Conservation (phyloP, 2,797 vertebrate species). For the Gallinago nigripennis region DNA sequence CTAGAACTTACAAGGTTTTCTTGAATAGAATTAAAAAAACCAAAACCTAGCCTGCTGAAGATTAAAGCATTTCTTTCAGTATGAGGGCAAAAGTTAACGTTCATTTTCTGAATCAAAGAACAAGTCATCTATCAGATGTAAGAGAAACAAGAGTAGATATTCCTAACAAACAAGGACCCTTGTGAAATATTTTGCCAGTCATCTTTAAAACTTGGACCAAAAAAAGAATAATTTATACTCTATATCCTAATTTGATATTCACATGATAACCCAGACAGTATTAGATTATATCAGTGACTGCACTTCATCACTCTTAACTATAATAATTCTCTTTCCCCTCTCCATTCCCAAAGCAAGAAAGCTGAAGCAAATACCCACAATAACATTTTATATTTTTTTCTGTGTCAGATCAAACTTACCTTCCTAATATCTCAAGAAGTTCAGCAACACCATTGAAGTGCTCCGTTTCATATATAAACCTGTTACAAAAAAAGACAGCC, state of each 20-base stretch:
- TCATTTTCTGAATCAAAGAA: background rate
- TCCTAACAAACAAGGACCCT: background rate
- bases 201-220: background rate
- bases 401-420: conserved; percentile 74
- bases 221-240: background rate
- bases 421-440: conserved; percentile 96
- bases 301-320: background rate
- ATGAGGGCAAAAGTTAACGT: background rate
- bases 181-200: background rate
- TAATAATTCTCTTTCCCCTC: background rate
- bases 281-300: background rate
- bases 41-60: background rate
- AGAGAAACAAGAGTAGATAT: background rate
- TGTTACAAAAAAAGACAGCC: conserved; percentile 52
- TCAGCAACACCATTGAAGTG: conserved; percentile 98
- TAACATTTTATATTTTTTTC: background rate
- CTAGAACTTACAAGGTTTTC: background rate
- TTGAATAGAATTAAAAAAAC: background rate
- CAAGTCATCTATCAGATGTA: background rate
- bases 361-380: background rate
- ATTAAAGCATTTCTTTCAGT: conserved; percentile 2
- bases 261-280: background rate
- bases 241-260: background rate
- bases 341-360: background rate
- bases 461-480: conserved; percentile 98